phyloP scores from a whole-genome alignment of 2,113 vertebrate species.

The Martes martes region DNA sequence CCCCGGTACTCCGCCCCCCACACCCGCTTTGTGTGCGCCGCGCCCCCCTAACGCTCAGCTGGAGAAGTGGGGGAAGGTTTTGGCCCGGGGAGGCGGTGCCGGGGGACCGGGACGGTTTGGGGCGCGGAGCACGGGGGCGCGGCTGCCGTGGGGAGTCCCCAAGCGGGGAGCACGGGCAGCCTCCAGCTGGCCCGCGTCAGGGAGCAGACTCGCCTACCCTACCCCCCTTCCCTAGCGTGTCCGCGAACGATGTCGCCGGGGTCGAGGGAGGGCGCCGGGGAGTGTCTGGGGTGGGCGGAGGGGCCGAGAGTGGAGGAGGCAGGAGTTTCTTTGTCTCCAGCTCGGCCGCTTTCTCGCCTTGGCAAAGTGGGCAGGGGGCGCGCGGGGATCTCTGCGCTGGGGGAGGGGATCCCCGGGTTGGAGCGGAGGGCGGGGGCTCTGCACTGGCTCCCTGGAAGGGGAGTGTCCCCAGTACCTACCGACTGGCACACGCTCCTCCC shows the following conservation, averaged over 20 bases:
- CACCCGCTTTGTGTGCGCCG: conserved; percentile 65
- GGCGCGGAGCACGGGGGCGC: background rate
- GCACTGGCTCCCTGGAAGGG: background rate
- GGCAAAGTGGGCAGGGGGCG: conserved; percentile 78
- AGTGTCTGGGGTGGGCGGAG: conserved; percentile 61
- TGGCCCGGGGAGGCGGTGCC: background rate
- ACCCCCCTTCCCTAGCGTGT: background rate
- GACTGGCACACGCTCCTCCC: background rate
- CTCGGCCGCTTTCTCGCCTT: conserved; percentile 76
- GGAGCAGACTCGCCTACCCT: conserved; percentile 15
- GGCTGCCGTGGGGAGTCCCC: background rate
- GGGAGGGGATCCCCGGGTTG: conserved; percentile 46
- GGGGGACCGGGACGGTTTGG: conserved; percentile 17
- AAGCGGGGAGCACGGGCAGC: background rate
- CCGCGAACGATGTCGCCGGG: background rate
- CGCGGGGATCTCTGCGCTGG: conserved; percentile 58
- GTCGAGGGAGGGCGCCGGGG: conserved; percentile 67
- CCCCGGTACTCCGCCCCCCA: background rate
- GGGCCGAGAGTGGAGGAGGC: conserved; percentile 67
- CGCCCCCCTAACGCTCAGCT: conserved; percentile 19
- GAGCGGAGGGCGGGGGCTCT: background rate
- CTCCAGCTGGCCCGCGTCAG: background rate
- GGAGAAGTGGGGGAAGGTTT: background rate
- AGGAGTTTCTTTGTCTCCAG: conserved; percentile 85
- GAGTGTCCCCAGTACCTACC: background rate